These are phyloP conservation scores for Chelonia mydas DNA, from an alignment of 2,797 vertebrate genomes.

Conservation along the genomic window DNA sequence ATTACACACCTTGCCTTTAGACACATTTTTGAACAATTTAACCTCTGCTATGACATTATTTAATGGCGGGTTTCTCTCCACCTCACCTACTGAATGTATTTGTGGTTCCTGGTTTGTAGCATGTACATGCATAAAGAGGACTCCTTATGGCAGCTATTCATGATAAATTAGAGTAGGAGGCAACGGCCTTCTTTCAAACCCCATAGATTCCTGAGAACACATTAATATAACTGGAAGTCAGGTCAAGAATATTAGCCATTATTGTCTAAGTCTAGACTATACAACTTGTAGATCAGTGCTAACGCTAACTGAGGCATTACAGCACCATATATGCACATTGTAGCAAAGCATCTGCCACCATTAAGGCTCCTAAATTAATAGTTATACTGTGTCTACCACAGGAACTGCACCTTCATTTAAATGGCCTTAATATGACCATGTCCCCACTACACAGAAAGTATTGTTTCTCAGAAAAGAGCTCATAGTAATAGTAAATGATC, in stretches of 20 bases:
- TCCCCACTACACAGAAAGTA: neutral
- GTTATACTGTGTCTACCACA: neutral
- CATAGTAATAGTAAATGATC: neutral
- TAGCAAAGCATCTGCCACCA: neutral
- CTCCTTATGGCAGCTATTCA: neutral
- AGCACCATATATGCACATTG: neutral
- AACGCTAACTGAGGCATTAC: rapidly evolving
- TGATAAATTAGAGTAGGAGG: neutral
- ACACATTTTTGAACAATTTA: neutral
- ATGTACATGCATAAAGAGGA: too few species aligned
- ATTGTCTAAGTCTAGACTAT: too few species aligned
- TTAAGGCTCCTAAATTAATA: neutral
- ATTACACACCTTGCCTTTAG: neutral
- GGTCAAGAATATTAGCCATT: neutral
- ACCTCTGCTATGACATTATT: neutral
- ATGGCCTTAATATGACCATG: neutral
- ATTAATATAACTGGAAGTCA: neutral
- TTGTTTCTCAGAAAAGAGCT: neutral
- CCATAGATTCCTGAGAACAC: neutral
- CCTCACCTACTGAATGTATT: neutral
- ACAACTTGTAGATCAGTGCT: neutral
- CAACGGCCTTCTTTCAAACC: neutral
- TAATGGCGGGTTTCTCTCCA: neutral
- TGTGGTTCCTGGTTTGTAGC: neutral
- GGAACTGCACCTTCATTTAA: neutral